These are phyloP conservation scores for Argentina silus DNA, from an alignment of 2,797 vertebrate species.

Conservation along the genomic window DNA sequence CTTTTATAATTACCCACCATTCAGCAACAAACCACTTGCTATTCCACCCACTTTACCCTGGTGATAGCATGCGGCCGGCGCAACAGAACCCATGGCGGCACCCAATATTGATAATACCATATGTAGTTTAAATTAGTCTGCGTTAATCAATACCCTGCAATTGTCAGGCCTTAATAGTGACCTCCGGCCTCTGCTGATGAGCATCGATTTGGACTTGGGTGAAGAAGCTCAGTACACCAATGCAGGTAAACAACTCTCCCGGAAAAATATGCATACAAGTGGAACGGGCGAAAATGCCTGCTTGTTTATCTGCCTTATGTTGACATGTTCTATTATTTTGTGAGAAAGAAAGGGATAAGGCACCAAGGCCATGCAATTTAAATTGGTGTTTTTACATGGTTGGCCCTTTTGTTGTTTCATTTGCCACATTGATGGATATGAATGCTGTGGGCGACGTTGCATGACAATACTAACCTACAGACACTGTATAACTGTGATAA, in stretches of 20 bases:
- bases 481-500: background rate
- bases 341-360: background rate
- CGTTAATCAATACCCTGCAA: constrained; percentile 66
- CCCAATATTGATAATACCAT: constrained; percentile 66
- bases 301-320: constrained; percentile 45
- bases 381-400: too few relatives aligned
- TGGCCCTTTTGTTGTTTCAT: constrained; percentile 21
- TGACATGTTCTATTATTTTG: constrained; percentile 22
- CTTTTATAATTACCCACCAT: constrained; percentile 68
- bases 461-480: constrained; percentile 19
- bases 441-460: constrained; percentile 24
- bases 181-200: constrained; percentile 65
- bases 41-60: constrained; percentile 35
- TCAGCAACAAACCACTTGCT: constrained; percentile 40
- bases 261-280: constrained; percentile 46
- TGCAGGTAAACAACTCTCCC: constrained; percentile 46
- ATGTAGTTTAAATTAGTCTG: constrained; percentile 66
- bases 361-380: background rate
- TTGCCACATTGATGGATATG: constrained; percentile 33
- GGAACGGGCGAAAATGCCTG: constrained; percentile 18
- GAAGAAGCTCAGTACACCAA: constrained; percentile 39
- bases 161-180: constrained; percentile 64
- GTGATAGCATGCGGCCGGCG: constrained; percentile 41
- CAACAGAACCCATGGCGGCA: constrained; percentile 29
- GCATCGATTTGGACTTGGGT: constrained; percentile 66